Evolutionary conservation across 1,140 invertebrate species (phyloP).

Genomic region (Ruditapes philippinarum): DNA sequence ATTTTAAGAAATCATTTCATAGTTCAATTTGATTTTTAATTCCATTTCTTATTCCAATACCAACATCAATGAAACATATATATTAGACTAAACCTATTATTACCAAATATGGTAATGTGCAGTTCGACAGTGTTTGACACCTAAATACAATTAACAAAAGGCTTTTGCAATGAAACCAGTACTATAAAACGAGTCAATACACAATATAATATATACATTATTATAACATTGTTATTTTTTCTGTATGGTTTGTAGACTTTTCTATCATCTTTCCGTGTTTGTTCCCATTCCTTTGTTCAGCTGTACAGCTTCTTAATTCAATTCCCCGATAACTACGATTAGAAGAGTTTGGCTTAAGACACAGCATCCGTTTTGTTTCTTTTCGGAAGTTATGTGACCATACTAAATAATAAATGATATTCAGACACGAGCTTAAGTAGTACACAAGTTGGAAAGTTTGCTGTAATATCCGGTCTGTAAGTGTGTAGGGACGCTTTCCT

Average conservation of each 20-base stretch:
- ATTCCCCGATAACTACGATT: conserved; percentile 1
- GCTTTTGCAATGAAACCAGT: too few species aligned
- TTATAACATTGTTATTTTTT: conserved; percentile 35
- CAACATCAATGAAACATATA: too few species aligned
- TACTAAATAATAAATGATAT: conserved; percentile 94
- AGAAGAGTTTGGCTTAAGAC: background rate
- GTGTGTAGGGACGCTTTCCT: conserved; percentile 28
- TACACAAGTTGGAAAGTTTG: conserved; percentile 89
- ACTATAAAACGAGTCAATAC: too few species aligned
- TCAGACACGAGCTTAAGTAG: conserved; percentile 94
- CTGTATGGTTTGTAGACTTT: conserved; percentile 30
- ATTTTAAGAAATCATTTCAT: too few species aligned
- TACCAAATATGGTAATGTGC: too few species aligned
- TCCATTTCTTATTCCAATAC: too few species aligned
- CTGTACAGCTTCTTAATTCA: conserved; percentile 14
- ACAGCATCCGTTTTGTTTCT: conserved; percentile 74
- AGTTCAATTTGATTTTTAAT: too few species aligned
- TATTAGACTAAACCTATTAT: too few species aligned
- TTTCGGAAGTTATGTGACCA: conserved; percentile 94
- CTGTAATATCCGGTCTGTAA: conserved; percentile 88
- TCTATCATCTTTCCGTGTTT: background rate
- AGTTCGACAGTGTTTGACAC: too few species aligned
- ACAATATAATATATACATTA: too few species aligned
- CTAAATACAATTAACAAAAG: too few species aligned
- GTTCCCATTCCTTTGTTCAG: background rate